Evolutionary conservation across 2,113 vertebrate genomes (phyloP).

Genomic region (Tiliqua scincoides): DNA sequence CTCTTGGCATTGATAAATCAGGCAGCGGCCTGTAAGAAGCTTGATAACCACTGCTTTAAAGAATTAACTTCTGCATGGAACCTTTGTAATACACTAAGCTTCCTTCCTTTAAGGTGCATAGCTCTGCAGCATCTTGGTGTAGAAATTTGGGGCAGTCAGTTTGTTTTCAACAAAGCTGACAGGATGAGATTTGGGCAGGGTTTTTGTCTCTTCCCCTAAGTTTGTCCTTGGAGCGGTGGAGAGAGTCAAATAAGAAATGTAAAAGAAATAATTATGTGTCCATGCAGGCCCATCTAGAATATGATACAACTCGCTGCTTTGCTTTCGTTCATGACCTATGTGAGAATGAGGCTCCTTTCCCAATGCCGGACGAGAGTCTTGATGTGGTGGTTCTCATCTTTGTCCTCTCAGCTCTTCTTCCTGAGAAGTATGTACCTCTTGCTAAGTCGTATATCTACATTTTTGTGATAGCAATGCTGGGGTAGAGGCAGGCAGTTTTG

Average conservation of each 20-base stretch:
- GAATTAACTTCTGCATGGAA: not conserved
- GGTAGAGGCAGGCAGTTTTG: not conserved
- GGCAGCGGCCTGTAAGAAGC: too few species aligned
- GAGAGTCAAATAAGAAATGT: not conserved
- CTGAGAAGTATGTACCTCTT: slow-evolving; percentile 84
- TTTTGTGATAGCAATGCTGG: not conserved
- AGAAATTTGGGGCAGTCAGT: not conserved
- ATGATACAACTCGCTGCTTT: slow-evolving; percentile 87
- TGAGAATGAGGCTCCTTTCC: slow-evolving; percentile 80
- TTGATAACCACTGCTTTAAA: too few species aligned
- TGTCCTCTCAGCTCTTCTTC: slow-evolving; percentile 93
- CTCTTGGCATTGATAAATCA: too few species aligned
- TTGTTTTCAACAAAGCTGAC: not conserved
- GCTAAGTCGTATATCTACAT: not conserved
- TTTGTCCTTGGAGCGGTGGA: not conserved
- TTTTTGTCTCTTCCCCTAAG: not conserved
- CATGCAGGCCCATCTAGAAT: slow-evolving; percentile 85
- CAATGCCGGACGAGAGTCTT: slow-evolving; percentile 84
- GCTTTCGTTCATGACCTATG: slow-evolving; percentile 94
- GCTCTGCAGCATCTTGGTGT: not conserved
- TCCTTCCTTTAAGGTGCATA: not conserved
- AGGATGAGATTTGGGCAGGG: not conserved
- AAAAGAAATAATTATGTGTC: slow-evolving; percentile 12
- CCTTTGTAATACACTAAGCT: not conserved
- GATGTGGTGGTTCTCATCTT: slow-evolving; percentile 94